Base-by-base conservation (phyloP, 2,888 invertebrate genomes). In the Drosophila robusta region DNA sequence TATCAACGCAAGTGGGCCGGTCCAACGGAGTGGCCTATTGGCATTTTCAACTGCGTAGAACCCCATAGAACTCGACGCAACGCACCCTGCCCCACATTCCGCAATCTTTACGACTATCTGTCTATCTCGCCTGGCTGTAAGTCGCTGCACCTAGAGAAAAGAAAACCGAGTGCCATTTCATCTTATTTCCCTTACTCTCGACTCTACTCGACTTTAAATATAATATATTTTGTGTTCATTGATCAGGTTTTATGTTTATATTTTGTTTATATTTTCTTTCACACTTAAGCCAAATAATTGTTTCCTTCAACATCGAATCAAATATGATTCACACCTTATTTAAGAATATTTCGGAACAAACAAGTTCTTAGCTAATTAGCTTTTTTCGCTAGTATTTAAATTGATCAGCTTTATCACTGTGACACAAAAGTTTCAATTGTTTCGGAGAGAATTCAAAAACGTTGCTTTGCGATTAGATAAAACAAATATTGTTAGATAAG, bases 1-100 rank as follows among this genome's bases (percentile, higher is more conserved):
- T 83, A 85, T 83, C 82, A 65, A 54, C 36, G 42, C 55, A 70
- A 71, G 77, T 81, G 84, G 81, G 84, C 84, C 81, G 78, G 81
- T 47, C 39, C 49, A 38, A 36, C 46, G 12, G n/a, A 24, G 36
- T 26, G 45, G 32, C 54, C 26, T 45, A 69, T 54, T 65, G 45
- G 51, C 44, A 38, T 44, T 34, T 65, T 75, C 58, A 63, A 82
- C 85, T 83, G 83, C 83, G 83, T 83, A 83, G 70, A 80, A 60
- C 18, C 18, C 4, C 16, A 34, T 16, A 49, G 16, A n/a, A 39
- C 22, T 32, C 52, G 34, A 39, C 44, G 26, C 57, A 41, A 38
- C 47, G 42, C 75, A 62, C 71, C 62, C 71, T 81, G 80, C 74
- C 66, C 84, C 76, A 84, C 80, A 69, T 83, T 83, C 69, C 63